Percentiles rank a stretch among this genome's conserved stretches.
Evolutionary conservation across 2,888 invertebrate genomes (phyloP).

Genomic region (Rhamphomyia laevipes): DNA sequence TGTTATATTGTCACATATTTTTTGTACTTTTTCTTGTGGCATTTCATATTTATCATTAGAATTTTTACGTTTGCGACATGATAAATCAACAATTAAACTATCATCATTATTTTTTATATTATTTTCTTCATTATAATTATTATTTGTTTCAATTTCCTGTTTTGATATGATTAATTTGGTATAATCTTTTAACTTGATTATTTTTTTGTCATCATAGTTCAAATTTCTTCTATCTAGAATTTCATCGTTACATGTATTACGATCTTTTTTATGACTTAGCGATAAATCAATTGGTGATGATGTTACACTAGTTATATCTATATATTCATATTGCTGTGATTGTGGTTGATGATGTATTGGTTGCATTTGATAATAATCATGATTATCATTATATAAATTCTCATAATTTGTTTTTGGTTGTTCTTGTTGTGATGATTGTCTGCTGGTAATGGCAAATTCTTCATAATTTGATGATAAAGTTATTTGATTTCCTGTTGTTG

Average conservation of each 20-base stretch:
- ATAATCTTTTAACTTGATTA: background rate
- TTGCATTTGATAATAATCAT: no score
- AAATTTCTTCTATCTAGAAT: no score
- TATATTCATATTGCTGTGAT: background rate
- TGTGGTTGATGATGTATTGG: constrained; percentile 8
- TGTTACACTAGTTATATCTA: background rate
- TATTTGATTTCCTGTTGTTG: background rate
- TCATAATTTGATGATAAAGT: no score
- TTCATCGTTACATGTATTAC: background rate
- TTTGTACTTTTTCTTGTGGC: constrained; percentile 11
- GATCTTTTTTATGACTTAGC: constrained; percentile 16
- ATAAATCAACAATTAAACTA: constrained; percentile 12
- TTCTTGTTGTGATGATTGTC: no score
- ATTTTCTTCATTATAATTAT: background rate
- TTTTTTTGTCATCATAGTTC: no score
- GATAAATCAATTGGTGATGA: constrained; percentile 32
- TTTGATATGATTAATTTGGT: no score
- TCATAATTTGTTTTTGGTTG: no score
- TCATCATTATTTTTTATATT: background rate
- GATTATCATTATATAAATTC: no score
- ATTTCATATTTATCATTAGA: background rate
- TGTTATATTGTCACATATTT: background rate
- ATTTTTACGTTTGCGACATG: constrained; percentile 13
- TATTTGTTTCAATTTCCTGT: constrained; percentile 1
- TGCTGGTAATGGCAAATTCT: no score